phyloP scores from a whole-genome alignment of 2,888 invertebrate species.

The Xanthorhoe designata region DNA sequence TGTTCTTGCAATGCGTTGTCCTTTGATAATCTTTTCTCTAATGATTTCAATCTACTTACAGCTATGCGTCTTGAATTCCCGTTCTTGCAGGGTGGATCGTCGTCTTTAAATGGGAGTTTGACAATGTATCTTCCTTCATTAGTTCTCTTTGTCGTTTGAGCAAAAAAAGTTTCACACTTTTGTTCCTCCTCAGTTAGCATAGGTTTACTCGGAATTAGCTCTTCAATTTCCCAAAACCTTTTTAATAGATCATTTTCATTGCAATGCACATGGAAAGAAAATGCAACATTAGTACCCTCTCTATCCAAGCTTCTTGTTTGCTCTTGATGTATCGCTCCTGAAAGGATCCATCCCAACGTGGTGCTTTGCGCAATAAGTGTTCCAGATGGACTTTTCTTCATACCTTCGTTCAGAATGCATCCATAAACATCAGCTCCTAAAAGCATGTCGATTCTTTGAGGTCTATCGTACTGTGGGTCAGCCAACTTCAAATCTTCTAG shows the following conservation, averaged over 20 bases:
- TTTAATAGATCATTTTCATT: not conserved
- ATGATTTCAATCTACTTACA: conserved; percentile 2
- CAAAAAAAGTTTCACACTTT: conserved; percentile 5
- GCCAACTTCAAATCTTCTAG: not conserved
- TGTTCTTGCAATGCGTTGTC: not conserved
- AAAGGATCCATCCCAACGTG: conserved; percentile 5
- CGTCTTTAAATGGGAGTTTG: conserved; percentile 6
- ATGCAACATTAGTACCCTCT: too few species aligned
- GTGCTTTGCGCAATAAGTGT: conserved; percentile 5
- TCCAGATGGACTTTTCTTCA: conserved; percentile 3
- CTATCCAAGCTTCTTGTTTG: not conserved
- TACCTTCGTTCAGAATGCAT: conserved; percentile 1
- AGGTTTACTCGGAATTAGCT: not conserved
- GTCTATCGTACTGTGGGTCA: not conserved
- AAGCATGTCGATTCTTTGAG: conserved; percentile 4
- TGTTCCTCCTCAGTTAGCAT: conserved; percentile 9
- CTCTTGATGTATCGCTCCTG: not conserved
- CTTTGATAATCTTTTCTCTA: conserved; percentile 13
- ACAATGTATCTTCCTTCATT: conserved; percentile 4
- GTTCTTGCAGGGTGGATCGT: conserved; percentile 1
- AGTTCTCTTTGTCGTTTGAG: not conserved
- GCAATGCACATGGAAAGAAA: not conserved
- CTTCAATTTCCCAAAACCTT: conserved; percentile 13
- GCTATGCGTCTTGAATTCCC: conserved; percentile 6
- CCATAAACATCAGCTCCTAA: conserved; percentile 7